Evolutionary conservation across 2,797 vertebrate species (phyloP).

Genomic region (Odontamblyopus rebecca): DNA sequence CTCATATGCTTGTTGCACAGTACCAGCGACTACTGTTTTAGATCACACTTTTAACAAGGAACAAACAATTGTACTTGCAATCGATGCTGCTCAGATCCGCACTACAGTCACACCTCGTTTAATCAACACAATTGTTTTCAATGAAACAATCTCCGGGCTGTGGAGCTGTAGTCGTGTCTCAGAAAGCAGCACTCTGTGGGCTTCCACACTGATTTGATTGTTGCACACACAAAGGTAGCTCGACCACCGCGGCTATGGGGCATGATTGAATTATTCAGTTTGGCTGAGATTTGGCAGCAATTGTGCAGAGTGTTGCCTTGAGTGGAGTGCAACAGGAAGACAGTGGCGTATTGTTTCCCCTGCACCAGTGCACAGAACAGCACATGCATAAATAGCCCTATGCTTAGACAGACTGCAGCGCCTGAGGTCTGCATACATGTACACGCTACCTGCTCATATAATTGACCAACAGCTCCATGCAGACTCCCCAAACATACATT

Average conservation of each 20-base stretch:
- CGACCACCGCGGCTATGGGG: conserved; percentile 67
- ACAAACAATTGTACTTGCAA: conserved; percentile 74
- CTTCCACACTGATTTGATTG: conserved; percentile 75
- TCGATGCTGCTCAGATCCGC: conserved; percentile 72
- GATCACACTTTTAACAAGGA: conserved; percentile 76
- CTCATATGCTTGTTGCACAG: conserved; percentile 43
- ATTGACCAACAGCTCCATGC: conserved; percentile 64
- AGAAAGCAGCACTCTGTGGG: conserved; percentile 65
- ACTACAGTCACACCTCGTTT: conserved; percentile 76
- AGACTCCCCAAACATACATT: conserved; percentile 41
- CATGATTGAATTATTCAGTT: conserved; percentile 86
- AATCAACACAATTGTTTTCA: conserved; percentile 80
- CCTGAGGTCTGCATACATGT: conserved; percentile 73
- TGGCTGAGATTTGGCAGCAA: conserved; percentile 80
- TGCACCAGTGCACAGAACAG: conserved; percentile 82
- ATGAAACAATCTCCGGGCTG: conserved; percentile 75
- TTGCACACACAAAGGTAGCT: conserved; percentile 74
- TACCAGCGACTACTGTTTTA: conserved; percentile 64
- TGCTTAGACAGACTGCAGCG: conserved; percentile 68
- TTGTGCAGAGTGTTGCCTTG: conserved; percentile 79
- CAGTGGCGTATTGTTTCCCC: conserved; percentile 79
- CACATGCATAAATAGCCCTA: conserved; percentile 82
- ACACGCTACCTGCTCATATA: conserved; percentile 75
- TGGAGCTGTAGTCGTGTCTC: conserved; percentile 67
- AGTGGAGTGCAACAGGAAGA: conserved; percentile 74